phyloP scores from a whole-genome alignment of 2,888 invertebrate species.

The Ariolimax columbianus region DNA sequence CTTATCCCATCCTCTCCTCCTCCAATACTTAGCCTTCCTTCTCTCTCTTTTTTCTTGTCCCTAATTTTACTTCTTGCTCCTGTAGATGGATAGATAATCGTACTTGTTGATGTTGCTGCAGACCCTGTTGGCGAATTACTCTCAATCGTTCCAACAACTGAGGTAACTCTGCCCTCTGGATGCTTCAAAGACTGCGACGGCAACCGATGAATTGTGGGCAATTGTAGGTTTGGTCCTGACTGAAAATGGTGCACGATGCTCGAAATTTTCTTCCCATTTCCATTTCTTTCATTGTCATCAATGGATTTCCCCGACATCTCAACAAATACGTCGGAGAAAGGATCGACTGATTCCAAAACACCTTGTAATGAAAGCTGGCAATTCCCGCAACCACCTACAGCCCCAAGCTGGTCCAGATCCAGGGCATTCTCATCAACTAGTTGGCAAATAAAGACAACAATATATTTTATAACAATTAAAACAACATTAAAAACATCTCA shows the following conservation, averaged over 20 bases:
- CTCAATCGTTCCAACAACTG: slow-evolving; percentile 33
- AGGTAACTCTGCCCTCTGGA: slow-evolving; percentile 45
- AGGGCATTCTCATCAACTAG: slow-evolving; percentile 40
- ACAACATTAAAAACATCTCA: background rate
- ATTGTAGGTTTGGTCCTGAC: slow-evolving; percentile 41
- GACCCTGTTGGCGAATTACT: background rate
- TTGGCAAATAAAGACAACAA: background rate
- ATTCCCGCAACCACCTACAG: slow-evolving; percentile 65
- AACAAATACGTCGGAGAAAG: slow-evolving; percentile 31
- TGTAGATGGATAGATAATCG: slow-evolving; percentile 28
- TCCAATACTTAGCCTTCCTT: slow-evolving; percentile 23
- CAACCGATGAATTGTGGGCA: slow-evolving; percentile 31
- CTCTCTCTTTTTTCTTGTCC: slow-evolving; percentile 37
- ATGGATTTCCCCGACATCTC: slow-evolving; percentile 23
- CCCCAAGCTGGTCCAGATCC: slow-evolving; percentile 53
- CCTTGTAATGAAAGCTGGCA: slow-evolving; percentile 60
- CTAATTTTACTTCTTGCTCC: slow-evolving; percentile 49
- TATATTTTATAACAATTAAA: background rate
- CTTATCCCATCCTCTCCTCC: slow-evolving; percentile 23
- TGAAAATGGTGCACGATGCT: slow-evolving; percentile 44
- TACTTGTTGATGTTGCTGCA: background rate
- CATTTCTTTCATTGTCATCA: slow-evolving; percentile 23
- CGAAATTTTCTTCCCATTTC: slow-evolving; percentile 37
- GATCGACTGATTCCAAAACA: slow-evolving; percentile 42
- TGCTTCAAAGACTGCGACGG: slow-evolving; percentile 52